Percentiles rank a stretch among this genome's conserved stretches.
phyloP scores from a whole-genome alignment of 1,140 invertebrate genomes.

The Eriocheir sinensis region DNA sequence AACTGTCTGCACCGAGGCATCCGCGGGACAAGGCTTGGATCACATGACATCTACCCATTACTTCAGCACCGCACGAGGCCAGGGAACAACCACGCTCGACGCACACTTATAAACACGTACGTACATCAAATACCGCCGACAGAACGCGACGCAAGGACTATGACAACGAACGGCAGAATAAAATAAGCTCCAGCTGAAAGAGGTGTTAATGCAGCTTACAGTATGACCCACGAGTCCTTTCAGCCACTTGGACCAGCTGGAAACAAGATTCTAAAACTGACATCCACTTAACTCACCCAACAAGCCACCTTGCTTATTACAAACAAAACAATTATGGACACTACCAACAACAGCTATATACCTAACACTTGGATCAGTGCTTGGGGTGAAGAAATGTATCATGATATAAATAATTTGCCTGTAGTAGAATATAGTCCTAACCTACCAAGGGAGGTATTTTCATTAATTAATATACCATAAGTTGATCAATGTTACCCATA shows the following conservation, averaged over 20 bases:
- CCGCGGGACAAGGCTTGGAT: no score
- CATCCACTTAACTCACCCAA: not conserved
- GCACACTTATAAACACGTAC: not conserved
- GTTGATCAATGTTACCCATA: not conserved
- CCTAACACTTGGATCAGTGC: not conserved
- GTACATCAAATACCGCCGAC: not conserved
- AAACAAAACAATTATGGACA: not conserved
- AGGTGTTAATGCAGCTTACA: not conserved
- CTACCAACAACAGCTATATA: not conserved
- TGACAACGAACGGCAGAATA: not conserved
- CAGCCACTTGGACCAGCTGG: slow-evolving; percentile 10
- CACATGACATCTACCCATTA: not conserved
- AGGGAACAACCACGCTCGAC: not conserved
- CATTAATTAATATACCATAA: not conserved
- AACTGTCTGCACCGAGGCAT: not conserved
- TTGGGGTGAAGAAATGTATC: not conserved
- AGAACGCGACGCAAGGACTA: not conserved
- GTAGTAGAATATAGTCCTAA: not conserved
- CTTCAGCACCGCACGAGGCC: not conserved
- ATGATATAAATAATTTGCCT: not conserved
- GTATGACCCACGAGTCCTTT: not conserved
- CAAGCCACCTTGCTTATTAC: not conserved
- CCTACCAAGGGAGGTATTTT: not conserved
- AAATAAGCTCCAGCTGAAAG: not conserved
- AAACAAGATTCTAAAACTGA: slow-evolving; percentile 25